A percentile compares a stretch with the other conserved stretches of the same genome.
These are phyloP conservation scores for Rhagoletis zephyria DNA, from an alignment of 1,140 invertebrate species.

Conservation along the genomic window DNA sequence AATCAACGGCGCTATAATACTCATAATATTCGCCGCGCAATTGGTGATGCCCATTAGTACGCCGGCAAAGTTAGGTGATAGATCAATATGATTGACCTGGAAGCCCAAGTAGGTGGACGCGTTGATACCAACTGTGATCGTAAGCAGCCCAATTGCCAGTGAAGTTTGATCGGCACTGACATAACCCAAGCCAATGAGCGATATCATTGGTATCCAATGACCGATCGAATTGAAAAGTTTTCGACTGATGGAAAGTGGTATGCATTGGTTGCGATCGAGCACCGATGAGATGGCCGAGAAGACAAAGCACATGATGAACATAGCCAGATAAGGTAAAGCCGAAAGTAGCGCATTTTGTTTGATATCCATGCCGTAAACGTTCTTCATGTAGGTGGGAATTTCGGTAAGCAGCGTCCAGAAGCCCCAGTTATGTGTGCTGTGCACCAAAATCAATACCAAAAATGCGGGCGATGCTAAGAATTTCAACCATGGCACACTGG, in stretches of 20 bases:
- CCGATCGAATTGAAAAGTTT: slow-evolving; percentile 82
- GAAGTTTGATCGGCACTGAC: slow-evolving; percentile 75
- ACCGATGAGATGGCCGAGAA: slow-evolving; percentile 74
- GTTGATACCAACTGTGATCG: slow-evolving; percentile 84
- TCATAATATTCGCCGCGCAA: slow-evolving; percentile 82
- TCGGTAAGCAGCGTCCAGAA: slow-evolving; percentile 94
- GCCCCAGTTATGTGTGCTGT: slow-evolving; percentile 94
- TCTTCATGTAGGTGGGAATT: slow-evolving; percentile 91
- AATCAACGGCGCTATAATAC: slow-evolving; percentile 82
- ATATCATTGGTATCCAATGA: slow-evolving; percentile 77
- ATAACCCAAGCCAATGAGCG: slow-evolving; percentile 78
- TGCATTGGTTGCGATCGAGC: slow-evolving; percentile 76
- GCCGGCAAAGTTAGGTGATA: slow-evolving; percentile 85
- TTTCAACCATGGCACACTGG: slow-evolving; percentile 79
- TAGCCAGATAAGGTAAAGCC: slow-evolving; percentile 85
- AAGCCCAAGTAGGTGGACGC: slow-evolving; percentile 83
- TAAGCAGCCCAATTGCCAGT: slow-evolving; percentile 78
- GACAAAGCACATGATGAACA: slow-evolving; percentile 81
- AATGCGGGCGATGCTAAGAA: slow-evolving; percentile 85
- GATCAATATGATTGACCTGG: slow-evolving; percentile 82
- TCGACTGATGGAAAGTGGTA: slow-evolving; percentile 76
- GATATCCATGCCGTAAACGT: slow-evolving; percentile 85
- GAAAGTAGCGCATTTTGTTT: slow-evolving; percentile 82
- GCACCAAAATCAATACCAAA: slow-evolving; percentile 86
- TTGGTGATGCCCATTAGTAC: slow-evolving; percentile 83